Evolutionary conservation across 2,888 invertebrate species (phyloP).

Genomic region (Stramonita haemastoma): DNA sequence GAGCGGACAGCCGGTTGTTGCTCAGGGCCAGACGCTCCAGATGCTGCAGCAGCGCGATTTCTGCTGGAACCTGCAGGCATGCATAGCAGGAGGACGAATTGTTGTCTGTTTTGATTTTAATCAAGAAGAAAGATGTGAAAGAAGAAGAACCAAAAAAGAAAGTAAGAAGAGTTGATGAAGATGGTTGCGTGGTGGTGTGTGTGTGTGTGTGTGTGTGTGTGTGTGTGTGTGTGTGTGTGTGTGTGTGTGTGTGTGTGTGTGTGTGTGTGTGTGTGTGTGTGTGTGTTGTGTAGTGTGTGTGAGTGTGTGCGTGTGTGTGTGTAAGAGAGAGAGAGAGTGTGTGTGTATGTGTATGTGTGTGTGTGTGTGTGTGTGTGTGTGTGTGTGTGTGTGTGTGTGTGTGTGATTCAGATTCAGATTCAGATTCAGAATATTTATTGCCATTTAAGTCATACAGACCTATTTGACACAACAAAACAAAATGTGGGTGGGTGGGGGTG

Average conservation of each 20-base stretch:
- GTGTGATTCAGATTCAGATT: too few relatives aligned
- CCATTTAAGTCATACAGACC: too few relatives aligned
- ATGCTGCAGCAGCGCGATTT: conserved; percentile 68
- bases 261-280: not conserved
- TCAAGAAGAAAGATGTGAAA: not conserved
- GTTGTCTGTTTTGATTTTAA: too few relatives aligned
- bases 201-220: not conserved
- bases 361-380: not conserved
- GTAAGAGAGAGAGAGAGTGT: too few relatives aligned
- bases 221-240: not conserved
- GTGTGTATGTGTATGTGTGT: not conserved
- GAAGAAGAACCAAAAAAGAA: not conserved
- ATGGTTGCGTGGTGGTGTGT: not conserved
- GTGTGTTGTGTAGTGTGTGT: not conserved
- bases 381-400: not conserved
- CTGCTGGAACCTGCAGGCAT: conserved; percentile 65
- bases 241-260: not conserved
- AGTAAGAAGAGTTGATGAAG: too few relatives aligned
- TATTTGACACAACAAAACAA: too few relatives aligned
- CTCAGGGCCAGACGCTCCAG: conserved; percentile 74
- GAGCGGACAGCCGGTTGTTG: conserved; percentile 70
- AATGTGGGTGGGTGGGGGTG: too few relatives aligned
- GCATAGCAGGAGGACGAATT: not conserved
- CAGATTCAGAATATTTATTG: too few relatives aligned
- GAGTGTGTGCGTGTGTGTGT: not conserved